phyloP scores from a whole-genome alignment of 1,140 invertebrate genomes.

The fruit fly (Drosophila melanogaster) region DNA sequence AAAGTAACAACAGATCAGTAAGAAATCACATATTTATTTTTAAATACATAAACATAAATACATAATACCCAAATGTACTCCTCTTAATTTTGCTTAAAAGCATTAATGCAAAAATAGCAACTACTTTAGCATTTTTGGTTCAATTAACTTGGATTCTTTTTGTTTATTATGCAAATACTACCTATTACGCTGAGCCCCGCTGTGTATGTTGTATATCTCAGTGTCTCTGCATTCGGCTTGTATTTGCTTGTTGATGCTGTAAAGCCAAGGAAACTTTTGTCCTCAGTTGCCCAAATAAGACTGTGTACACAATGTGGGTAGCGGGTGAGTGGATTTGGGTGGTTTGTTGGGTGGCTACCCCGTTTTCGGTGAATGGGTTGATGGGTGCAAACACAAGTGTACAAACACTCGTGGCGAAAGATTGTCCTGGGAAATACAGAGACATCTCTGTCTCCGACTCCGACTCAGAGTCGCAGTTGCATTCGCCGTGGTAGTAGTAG shows the following conservation, averaged over 20 bases:
- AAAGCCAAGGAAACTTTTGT: constrained; percentile 81
- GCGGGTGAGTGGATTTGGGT: constrained; percentile 4
- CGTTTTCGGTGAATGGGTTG: constrained; percentile 8
- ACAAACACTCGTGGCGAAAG: constrained; percentile 78
- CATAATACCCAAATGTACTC: not conserved
- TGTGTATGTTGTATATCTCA: constrained; percentile 13
- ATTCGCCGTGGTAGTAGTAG: not conserved
- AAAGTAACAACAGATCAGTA: too few species aligned
- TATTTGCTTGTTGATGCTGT: constrained; percentile 78
- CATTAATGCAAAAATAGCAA: not conserved
- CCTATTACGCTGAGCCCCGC: constrained; percentile 5
- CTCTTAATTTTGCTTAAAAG: not conserved
- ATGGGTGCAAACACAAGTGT: constrained; percentile 52
- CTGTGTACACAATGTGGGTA: constrained; percentile 48
- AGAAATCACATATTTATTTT: too few species aligned
- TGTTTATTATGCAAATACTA: constrained; percentile 2
- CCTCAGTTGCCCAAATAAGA: constrained; percentile 79
- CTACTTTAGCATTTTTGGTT: not conserved
- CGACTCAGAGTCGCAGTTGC: constrained; percentile 17
- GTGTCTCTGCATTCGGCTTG: constrained; percentile 40
- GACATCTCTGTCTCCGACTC: constrained; percentile 56
- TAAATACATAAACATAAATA: too few species aligned
- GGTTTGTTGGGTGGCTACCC: not conserved
- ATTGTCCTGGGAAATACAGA: constrained; percentile 82
- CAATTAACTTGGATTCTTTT: not conserved